Conservation (phyloP, 2,797 vertebrate species). For the Acropternis orthonyx region DNA sequence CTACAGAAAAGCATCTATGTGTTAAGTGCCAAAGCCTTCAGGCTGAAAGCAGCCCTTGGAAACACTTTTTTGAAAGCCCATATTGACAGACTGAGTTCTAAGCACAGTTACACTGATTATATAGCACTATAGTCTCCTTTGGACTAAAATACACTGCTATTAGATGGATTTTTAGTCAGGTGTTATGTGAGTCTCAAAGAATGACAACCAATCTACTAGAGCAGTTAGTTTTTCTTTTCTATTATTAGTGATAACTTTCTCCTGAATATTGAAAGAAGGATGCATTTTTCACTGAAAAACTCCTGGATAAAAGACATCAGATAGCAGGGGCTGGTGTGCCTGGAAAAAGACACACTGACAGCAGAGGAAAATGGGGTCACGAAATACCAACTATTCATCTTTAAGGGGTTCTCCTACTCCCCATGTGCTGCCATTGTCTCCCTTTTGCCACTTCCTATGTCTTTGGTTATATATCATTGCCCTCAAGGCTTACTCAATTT, state of each 20-base stretch:
- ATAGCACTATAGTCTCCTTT: conserved; percentile 34
- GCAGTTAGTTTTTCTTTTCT: conserved; percentile 15
- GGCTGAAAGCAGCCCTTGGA: conserved; percentile 7
- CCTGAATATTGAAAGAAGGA: conserved; percentile 3
- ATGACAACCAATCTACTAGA: background rate
- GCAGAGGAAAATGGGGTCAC: background rate
- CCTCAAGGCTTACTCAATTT: background rate
- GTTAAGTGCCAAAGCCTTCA: background rate
- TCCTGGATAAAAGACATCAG: background rate
- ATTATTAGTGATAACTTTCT: background rate
- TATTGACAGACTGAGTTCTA: conserved; percentile 50
- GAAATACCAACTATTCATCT: background rate
- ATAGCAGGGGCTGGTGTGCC: background rate
- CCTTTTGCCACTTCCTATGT: background rate
- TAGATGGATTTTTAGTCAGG: conserved; percentile 57
- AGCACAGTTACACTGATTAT: conserved; percentile 50
- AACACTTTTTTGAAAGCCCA: conserved; percentile 26
- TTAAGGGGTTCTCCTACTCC: background rate
- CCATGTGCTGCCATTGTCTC: background rate
- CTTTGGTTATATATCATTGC: background rate
- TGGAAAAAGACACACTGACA: background rate
- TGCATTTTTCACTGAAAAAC: background rate
- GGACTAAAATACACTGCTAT: background rate
- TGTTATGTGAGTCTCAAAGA: background rate
- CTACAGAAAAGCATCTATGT: background rate